Percentiles rank a stretch among this genome's conserved stretches.
phyloP scores from a whole-genome alignment of 2,888 invertebrate species.

The Acronicta alni region DNA sequence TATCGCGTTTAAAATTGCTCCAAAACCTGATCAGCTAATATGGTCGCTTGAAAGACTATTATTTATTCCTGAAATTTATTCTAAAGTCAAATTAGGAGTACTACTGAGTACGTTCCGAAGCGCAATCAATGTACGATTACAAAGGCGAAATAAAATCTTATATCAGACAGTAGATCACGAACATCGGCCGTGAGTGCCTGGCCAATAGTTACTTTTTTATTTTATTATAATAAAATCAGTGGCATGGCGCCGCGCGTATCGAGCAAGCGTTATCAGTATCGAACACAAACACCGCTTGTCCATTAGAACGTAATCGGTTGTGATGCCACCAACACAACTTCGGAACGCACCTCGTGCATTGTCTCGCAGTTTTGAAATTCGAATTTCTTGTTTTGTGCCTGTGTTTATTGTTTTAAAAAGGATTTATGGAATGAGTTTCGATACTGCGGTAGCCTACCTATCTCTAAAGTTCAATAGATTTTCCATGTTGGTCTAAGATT shows the following conservation, averaged over 20 bases:
- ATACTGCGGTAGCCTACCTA: slow-evolving; percentile 24
- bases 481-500: slow-evolving; percentile 4
- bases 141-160: slow-evolving; percentile 58
- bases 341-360: slow-evolving; percentile 71
- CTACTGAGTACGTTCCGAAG: slow-evolving; percentile 27
- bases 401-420: slow-evolving; percentile 35
- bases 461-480: slow-evolving; percentile 6
- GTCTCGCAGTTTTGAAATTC: slow-evolving; percentile 77
- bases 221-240: slow-evolving; percentile 79
- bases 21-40: too few relatives aligned
- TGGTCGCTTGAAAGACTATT: not conserved
- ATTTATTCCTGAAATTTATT: not conserved
- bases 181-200: slow-evolving; percentile 63
- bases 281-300: slow-evolving; percentile 88
- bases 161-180: slow-evolving; percentile 77
- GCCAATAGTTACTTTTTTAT: slow-evolving; percentile 67
- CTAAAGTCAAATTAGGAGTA: slow-evolving; percentile 22
- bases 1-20: too few relatives aligned
- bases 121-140: slow-evolving; percentile 46
- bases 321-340: slow-evolving; percentile 87
- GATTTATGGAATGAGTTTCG: slow-evolving; percentile 27
- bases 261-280: slow-evolving; percentile 80
- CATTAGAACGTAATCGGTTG: slow-evolving; percentile 89
- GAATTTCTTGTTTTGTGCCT: slow-evolving; percentile 67
- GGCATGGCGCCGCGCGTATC: slow-evolving; percentile 88